Percentiles rank a stretch among this genome's conserved stretches.
These are phyloP conservation scores for Molossus alvarezi DNA, from an alignment of 2,797 vertebrate genomes.

Conservation along the genomic window DNA sequence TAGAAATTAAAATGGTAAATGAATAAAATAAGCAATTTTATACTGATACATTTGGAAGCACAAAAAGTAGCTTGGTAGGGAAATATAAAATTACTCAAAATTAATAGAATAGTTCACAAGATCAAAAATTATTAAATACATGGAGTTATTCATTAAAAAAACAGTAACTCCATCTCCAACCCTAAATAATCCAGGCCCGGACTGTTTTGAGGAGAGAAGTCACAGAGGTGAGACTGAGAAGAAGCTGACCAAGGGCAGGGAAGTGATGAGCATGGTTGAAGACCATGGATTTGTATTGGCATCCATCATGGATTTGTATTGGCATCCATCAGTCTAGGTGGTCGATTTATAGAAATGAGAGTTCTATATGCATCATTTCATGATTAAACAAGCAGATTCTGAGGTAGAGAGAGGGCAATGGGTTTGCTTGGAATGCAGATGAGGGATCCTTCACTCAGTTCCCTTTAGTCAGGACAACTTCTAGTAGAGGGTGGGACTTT, in stretches of 20 bases:
- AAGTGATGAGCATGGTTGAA: not conserved
- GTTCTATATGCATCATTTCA: not conserved
- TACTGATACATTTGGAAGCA: not conserved
- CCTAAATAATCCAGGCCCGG: not conserved
- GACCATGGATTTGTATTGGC: not conserved
- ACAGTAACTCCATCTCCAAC: not conserved
- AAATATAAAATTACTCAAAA: conserved; percentile 42
- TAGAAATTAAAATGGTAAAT: not conserved
- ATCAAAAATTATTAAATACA: not conserved
- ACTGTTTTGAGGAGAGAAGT: not conserved
- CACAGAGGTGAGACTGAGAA: not conserved
- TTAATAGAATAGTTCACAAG: conserved; percentile 38
- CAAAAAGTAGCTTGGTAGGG: not conserved
- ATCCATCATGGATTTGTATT: not conserved
- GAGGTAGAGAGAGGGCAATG: not conserved
- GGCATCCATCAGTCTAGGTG: not conserved
- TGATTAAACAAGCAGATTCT: not conserved
- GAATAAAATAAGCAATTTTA: conserved; percentile 1
- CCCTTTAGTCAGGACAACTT: not conserved
- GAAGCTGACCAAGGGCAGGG: not conserved
- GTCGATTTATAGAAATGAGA: not conserved
- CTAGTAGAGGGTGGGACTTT: not conserved
- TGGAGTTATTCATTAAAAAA: not conserved
- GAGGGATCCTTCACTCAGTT: not conserved
- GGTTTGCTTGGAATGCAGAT: not conserved